Conservation (phyloP, 35 echinoderm and acorn worm genomes). For the Lytechinus pictus region DNA sequence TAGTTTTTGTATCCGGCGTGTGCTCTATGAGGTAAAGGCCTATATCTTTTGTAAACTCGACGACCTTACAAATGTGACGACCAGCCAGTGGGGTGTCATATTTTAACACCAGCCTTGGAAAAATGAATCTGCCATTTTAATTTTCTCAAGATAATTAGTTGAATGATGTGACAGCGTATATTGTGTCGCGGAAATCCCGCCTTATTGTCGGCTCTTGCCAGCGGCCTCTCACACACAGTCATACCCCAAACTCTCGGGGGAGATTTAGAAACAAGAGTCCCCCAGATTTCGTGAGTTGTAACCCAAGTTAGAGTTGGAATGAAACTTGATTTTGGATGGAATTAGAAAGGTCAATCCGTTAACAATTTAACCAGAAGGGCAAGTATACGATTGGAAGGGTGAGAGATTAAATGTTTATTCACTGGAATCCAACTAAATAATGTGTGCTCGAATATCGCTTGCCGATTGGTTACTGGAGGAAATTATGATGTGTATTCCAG, state of each 20-base stretch:
- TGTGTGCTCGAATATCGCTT: no score
- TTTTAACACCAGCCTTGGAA: background rate
- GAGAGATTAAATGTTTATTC: background rate
- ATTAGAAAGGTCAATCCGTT: background rate
- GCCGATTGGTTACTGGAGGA: no score
- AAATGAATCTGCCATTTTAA: background rate
- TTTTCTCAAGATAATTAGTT: slow-evolving; percentile 7
- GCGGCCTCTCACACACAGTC: background rate
- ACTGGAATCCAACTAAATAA: no score
- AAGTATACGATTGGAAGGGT: background rate
- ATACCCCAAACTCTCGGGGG: background rate
- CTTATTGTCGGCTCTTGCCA: background rate
- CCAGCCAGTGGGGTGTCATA: background rate
- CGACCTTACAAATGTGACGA: background rate
- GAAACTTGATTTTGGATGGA: background rate
- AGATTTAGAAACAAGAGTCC: background rate
- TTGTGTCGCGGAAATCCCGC: slow-evolving; percentile 15
- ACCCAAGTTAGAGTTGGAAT: background rate
- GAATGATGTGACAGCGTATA: background rate
- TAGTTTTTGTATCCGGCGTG: no score
- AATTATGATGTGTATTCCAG: background rate
- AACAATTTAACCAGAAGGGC: background rate
- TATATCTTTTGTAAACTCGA: background rate
- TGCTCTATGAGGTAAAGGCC: no score
- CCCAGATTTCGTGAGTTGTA: background rate